Evolutionary conservation across 1,140 invertebrate genomes (phyloP).

Genomic region (Neelides sp.): DNA sequence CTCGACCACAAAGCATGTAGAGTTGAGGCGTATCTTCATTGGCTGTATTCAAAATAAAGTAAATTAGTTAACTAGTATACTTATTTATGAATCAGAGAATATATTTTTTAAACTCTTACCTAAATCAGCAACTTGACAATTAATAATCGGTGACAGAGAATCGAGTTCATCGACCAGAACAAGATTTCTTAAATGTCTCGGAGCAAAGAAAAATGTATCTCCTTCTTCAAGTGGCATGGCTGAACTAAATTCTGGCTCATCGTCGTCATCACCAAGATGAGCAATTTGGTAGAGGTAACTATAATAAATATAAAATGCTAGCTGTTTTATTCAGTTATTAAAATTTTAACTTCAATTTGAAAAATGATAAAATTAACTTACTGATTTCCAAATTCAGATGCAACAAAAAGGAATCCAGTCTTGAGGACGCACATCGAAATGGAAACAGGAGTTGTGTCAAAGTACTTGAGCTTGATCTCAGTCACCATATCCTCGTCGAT

Average conservation of each 20-base stretch:
- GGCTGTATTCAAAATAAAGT: conserved; percentile 43
- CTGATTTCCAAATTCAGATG: conserved; percentile 99
- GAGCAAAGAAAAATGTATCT: conserved; percentile 98
- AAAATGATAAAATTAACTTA: conserved; percentile 47
- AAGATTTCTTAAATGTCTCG: conserved; percentile 83
- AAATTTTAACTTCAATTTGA: conserved; percentile 2
- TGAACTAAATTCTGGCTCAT: conserved; percentile 97
- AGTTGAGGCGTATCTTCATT: conserved; percentile 98
- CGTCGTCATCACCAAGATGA: conserved; percentile 96
- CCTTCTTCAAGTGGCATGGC: conserved; percentile 96
- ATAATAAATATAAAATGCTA: conserved; percentile 32
- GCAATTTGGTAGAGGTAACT: conserved; percentile 98
- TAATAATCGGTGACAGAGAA: conserved; percentile 86
- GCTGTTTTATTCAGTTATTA: background rate
- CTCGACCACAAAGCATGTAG: conserved; percentile 88
- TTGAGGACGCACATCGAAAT: conserved; percentile 94
- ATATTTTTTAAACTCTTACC: conserved; percentile 33
- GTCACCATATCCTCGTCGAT: conserved; percentile 96
- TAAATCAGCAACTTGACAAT: conserved; percentile 57
- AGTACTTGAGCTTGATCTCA: conserved; percentile 98
- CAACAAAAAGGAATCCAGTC: conserved; percentile 97
- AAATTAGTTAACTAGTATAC: background rate
- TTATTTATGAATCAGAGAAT: background rate
- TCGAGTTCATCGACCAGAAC: conserved; percentile 97
- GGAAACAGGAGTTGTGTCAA: conserved; percentile 96